Percentiles rank a stretch among this genome's conserved stretches.
phyloP scores from a whole-genome alignment of 1,140 invertebrate genomes.

The Leptestheria dahalacensis region DNA sequence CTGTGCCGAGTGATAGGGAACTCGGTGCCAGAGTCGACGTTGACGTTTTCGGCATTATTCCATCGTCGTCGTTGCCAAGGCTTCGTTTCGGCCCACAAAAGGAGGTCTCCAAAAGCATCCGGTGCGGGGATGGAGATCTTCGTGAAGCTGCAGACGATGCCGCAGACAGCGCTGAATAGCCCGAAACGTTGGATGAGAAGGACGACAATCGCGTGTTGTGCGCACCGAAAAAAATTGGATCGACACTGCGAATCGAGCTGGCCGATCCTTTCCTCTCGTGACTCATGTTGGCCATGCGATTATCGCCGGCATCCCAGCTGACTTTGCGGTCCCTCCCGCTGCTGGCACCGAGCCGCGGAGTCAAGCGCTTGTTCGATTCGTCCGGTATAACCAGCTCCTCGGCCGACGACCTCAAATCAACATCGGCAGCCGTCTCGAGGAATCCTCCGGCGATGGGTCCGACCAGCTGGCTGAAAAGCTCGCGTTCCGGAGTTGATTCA shows the following conservation, averaged over 20 bases:
- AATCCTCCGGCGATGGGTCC: constrained; percentile 10
- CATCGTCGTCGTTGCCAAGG: not conserved
- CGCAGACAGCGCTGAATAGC: not conserved
- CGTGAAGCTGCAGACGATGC: not conserved
- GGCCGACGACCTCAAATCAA: constrained; percentile 1
- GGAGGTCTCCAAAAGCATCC: constrained; percentile 18
- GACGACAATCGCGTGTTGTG: constrained; percentile 3
- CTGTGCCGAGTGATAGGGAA: not conserved
- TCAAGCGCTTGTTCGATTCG: not conserved
- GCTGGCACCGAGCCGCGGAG: not conserved
- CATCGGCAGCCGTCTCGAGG: constrained; percentile 5
- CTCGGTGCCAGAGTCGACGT: not conserved
- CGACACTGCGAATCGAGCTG: not conserved
- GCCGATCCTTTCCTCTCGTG: constrained; percentile 1
- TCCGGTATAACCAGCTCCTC: constrained; percentile 9
- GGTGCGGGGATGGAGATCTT: constrained; percentile 16
- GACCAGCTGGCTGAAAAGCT: constrained; percentile 33
- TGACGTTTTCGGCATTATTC: not conserved
- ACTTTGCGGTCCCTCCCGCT: not conserved
- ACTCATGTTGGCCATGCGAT: not conserved
- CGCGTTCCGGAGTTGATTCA: constrained; percentile 58
- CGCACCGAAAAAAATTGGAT: not conserved
- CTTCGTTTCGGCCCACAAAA: constrained; percentile 13
- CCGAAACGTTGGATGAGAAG: constrained; percentile 12
- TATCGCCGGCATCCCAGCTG: not conserved